A percentile compares a stretch with the other conserved stretches of the same genome.
phyloP scores from a whole-genome alignment of 1,140 invertebrate species.

The Laodelphax striatellus region DNA sequence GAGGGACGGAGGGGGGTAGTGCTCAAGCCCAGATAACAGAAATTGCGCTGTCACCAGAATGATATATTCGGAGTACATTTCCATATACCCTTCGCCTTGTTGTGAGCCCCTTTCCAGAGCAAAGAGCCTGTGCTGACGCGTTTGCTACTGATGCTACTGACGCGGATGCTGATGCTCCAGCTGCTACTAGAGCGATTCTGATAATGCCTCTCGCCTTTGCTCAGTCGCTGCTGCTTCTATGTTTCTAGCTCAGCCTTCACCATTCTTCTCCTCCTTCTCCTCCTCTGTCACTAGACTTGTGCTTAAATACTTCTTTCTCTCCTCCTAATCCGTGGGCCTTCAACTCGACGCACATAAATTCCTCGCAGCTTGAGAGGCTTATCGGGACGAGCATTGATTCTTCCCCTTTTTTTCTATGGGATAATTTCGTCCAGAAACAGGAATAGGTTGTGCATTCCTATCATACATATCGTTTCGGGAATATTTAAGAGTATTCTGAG shows the following conservation, averaged over 20 bases:
- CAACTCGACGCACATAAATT: slow-evolving; percentile 4
- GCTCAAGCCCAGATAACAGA: background rate
- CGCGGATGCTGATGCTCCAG: background rate
- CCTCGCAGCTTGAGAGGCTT: background rate
- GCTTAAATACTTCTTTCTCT: slow-evolving; percentile 2
- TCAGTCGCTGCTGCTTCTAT: background rate
- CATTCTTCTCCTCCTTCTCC: background rate
- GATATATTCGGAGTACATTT: slow-evolving; percentile 2
- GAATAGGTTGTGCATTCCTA: too few species aligned
- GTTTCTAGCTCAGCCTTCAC: background rate
- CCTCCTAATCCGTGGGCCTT: background rate
- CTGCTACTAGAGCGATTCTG: background rate
- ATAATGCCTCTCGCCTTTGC: background rate
- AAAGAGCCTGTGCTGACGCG: background rate
- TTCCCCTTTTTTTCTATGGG: background rate
- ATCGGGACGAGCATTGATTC: background rate
- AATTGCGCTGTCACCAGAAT: slow-evolving; percentile 2
- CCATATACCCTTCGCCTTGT: background rate
- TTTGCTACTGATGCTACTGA: background rate
- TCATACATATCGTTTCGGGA: too few species aligned
- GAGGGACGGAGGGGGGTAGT: background rate
- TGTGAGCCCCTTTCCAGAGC: too few species aligned
- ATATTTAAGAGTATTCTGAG: too few species aligned
- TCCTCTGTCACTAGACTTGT: background rate
- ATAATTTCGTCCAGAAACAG: too few species aligned